Conservation (phyloP, 2,797 vertebrate genomes). For the Aplochiton taeniatus region DNA sequence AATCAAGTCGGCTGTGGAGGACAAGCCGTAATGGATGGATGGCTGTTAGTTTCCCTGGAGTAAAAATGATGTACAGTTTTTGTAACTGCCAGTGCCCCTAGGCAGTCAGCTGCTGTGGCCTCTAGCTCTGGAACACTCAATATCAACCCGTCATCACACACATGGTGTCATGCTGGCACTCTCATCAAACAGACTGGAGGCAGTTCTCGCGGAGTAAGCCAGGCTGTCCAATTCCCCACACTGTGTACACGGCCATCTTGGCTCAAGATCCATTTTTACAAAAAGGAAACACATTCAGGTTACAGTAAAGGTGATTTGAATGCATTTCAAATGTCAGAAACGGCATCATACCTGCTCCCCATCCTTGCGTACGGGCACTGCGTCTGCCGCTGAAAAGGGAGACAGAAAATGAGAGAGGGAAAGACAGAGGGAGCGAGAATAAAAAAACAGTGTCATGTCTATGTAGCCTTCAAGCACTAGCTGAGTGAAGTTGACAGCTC, state of each 20-base stretch:
- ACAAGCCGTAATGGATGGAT: too few relatives aligned
- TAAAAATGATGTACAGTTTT: too few relatives aligned
- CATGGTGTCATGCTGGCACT: too few relatives aligned
- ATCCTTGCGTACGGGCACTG: constrained; percentile 92
- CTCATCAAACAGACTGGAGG: too few relatives aligned
- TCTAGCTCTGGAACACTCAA: too few relatives aligned
- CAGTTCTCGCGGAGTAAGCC: too few relatives aligned
- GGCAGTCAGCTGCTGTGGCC: too few relatives aligned
- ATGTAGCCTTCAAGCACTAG: constrained; percentile 43
- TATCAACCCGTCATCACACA: too few relatives aligned
- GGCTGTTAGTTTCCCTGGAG: too few relatives aligned
- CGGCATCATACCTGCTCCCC: constrained; percentile 87
- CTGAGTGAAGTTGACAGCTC: constrained; percentile 46
- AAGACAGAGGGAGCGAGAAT: constrained; percentile 21
- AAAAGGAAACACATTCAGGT: neutral
- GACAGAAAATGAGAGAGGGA: constrained; percentile 32
- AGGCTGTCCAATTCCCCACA: neutral
- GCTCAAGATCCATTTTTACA: neutral
- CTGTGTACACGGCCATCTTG: constrained; percentile 1
- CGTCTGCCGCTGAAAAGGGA: constrained; percentile 81
- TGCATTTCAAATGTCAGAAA: neutral
- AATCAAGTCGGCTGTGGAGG: too few relatives aligned
- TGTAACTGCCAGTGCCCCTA: too few relatives aligned
- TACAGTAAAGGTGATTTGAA: neutral
- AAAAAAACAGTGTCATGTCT: constrained; percentile 41